Conservation (phyloP, 2,113 vertebrate species). For the Rhizomys pruinosus region DNA sequence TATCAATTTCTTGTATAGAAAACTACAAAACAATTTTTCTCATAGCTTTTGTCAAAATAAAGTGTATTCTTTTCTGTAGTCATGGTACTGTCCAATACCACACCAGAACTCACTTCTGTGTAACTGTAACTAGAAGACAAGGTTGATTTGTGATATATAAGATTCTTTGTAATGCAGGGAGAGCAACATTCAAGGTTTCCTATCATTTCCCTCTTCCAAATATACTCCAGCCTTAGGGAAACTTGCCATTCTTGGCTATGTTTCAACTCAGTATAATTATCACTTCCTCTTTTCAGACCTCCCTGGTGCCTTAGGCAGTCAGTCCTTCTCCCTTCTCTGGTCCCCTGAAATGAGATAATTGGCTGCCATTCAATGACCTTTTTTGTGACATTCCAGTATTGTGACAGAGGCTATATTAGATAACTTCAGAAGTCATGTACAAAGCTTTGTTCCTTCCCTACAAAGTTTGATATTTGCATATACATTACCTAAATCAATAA, state of each 20-base stretch:
- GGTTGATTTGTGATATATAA: neutral
- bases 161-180: neutral
- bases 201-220: neutral
- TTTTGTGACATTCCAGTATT: neutral
- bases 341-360: constrained; percentile 58
- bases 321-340: constrained; percentile 3
- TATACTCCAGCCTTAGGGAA: constrained; percentile 23
- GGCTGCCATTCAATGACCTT: constrained; percentile 9
- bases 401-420: constrained; percentile 23
- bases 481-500: constrained; percentile 4
- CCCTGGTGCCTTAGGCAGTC: constrained; percentile 41
- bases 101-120: neutral
- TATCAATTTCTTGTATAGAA: neutral
- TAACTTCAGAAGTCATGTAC: constrained; percentile 49
- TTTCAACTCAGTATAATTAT: constrained; percentile 67
- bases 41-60: neutral
- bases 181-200: neutral
- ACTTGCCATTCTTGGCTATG: constrained; percentile 22
- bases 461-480: neutral
- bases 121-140: neutral
- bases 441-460: constrained; percentile 26
- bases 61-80: neutral
- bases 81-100: neutral
- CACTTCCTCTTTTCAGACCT: constrained; percentile 44
- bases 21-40: neutral